Base-by-base conservation (phyloP, 2,888 invertebrate species). In the Yponomeuta sedellus region DNA sequence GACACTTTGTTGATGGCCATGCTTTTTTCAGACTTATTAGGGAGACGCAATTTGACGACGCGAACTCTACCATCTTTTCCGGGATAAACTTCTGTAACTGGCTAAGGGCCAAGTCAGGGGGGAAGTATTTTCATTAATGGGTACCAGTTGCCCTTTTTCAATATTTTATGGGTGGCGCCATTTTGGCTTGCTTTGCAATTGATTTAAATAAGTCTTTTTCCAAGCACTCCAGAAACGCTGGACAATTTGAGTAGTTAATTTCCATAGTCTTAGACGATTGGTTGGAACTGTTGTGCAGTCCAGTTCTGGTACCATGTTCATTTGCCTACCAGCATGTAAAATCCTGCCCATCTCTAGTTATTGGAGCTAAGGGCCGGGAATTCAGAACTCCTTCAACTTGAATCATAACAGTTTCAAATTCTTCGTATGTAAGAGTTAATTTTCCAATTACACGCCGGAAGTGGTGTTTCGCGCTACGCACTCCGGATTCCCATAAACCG, bases 371-470 rank as follows among this genome's bases (percentile, higher is more conserved):
- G 2, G 68, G 65, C 4, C 68, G 22, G 10, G 68, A 68, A 39
- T 68, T 68, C 3, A 68, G 16, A 10, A 68, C 20, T 19, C 59
- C 65, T 56, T 68, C 68, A 19, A 68, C 63, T 34, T 68, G 57
- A 10, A 63, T 44, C 3, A 63, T 25, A 3, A 66, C 64, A 0
- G 68, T 63, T 10, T 66, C 58, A 12, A 68, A 63, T 20, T 66
- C 39, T 12, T 68, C 68, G 19, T 65, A 67, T 1, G 67, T 67
- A 8, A 66, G 40, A 16, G 40, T 20, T 3, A 12, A 28, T 3
- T 65, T 58, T 10, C 68, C 68, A 57, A 68, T 62, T 2, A 68
- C 61, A 11, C 66, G 40, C 16, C 52, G 40, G 12, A 66, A 62
- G 12, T 68, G 68, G 22, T 66, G 39, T 19, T 68, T 68, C 16